Evolutionary conservation across 2,888 invertebrate genomes (phyloP).

Genomic region (Drosophila formosana): DNA sequence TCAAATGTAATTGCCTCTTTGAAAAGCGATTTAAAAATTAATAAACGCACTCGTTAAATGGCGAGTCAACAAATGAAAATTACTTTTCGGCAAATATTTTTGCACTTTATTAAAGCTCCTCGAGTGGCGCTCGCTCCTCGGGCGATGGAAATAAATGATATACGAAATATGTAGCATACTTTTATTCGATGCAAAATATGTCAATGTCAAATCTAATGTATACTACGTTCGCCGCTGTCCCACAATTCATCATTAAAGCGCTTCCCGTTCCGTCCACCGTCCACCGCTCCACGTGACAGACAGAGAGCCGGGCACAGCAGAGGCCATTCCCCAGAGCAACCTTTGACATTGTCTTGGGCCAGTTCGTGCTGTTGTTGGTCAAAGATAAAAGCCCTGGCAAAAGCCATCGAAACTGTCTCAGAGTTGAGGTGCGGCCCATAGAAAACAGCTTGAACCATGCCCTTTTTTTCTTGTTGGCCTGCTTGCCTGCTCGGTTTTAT

Average conservation of each 20-base stretch:
- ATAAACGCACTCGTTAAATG: too few relatives aligned
- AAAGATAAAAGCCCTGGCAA: constrained; percentile 42
- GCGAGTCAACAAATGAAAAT: constrained; percentile 13
- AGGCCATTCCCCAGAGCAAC: constrained; percentile 46
- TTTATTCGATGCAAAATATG: constrained; percentile 73
- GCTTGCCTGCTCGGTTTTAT: background rate
- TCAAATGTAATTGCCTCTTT: too few relatives aligned
- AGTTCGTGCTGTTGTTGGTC: constrained; percentile 36
- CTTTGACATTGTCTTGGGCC: constrained; percentile 57
- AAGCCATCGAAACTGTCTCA: constrained; percentile 64
- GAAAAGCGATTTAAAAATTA: too few relatives aligned
- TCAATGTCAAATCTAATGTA: constrained; percentile 72
- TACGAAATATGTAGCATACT: constrained; percentile 66
- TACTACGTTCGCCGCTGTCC: constrained; percentile 48
- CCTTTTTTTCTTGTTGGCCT: constrained; percentile 17
- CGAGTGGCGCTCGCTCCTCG: constrained; percentile 17
- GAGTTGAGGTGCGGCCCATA: constrained; percentile 65
- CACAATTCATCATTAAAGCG: constrained; percentile 71
- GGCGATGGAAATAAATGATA: constrained; percentile 46
- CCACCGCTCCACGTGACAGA: constrained; percentile 5
- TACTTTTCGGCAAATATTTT: constrained; percentile 33
- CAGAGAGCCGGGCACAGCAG: constrained; percentile 1
- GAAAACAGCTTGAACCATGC: constrained; percentile 35
- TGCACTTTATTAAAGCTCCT: constrained; percentile 36
- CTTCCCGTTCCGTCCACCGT: constrained; percentile 1